Evolutionary conservation across 1,140 invertebrate genomes (phyloP).

Genomic region (Acyrthosiphon pisum): DNA sequence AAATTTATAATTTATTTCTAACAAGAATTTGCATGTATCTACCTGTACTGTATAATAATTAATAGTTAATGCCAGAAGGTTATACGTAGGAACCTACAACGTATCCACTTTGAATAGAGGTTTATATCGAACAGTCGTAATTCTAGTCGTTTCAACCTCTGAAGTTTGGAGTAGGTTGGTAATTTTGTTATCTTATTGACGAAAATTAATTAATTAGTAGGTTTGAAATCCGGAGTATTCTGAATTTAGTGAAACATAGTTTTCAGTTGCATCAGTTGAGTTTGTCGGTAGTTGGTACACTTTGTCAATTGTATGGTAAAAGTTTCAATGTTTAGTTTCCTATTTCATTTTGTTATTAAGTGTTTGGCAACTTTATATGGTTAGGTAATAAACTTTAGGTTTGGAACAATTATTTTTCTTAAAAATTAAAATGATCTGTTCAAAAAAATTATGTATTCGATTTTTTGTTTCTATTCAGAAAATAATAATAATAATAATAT

Average conservation of each 20-base stretch:
- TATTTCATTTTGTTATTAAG: background rate
- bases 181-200: background rate
- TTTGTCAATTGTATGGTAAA: background rate
- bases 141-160: background rate
- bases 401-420: background rate
- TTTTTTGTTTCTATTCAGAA: background rate
- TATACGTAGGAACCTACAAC: background rate
- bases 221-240: background rate
- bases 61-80: background rate
- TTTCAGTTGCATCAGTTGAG: background rate
- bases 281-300: background rate
- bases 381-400: background rate
- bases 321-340: background rate
- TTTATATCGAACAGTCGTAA: background rate
- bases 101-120: background rate
- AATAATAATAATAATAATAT: background rate
- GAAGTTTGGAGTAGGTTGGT: background rate
- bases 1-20: background rate
- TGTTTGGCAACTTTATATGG: background rate
- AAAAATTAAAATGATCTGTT: background rate
- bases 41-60: background rate
- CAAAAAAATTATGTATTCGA: background rate
- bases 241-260: background rate
- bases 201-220: background rate
- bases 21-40: background rate